Evolutionary conservation across 2,113 vertebrate species (phyloP).

Genomic region (Amazona guildingii): DNA sequence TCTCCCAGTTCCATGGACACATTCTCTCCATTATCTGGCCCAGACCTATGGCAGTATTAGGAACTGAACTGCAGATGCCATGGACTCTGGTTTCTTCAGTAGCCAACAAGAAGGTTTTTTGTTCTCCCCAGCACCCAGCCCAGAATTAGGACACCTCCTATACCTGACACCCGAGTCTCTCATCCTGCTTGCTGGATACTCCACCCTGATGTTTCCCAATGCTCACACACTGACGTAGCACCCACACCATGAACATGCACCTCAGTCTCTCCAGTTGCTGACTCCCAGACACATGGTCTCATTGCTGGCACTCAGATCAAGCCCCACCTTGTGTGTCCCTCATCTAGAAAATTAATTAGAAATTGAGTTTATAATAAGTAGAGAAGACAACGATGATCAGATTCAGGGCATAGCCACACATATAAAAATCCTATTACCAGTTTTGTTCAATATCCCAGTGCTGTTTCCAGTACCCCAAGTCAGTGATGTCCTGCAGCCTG

Average conservation of each 20-base stretch:
- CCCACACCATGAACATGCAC: too few species aligned
- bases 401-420: background rate
- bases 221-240: background rate
- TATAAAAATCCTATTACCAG: background rate
- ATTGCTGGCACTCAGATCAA: background rate
- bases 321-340: background rate
- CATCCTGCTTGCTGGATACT: background rate
- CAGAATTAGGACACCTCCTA: background rate
- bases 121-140: background rate
- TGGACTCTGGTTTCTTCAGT: background rate
- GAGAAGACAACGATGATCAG: background rate
- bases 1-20: background rate
- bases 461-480: background rate
- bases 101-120: background rate
- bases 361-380: background rate
- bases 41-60: background rate
- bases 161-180: background rate
- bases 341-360: background rate
- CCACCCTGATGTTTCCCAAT: background rate
- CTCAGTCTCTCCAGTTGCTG: background rate
- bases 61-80: background rate
- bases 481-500: background rate
- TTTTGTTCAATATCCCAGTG: background rate
- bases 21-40: background rate
- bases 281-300: fast-evolving